Percentiles rank a stretch among this genome's conserved stretches.
Conservation (phyloP, 1,140 invertebrate species). For the Anadara kagoshimensis region DNA sequence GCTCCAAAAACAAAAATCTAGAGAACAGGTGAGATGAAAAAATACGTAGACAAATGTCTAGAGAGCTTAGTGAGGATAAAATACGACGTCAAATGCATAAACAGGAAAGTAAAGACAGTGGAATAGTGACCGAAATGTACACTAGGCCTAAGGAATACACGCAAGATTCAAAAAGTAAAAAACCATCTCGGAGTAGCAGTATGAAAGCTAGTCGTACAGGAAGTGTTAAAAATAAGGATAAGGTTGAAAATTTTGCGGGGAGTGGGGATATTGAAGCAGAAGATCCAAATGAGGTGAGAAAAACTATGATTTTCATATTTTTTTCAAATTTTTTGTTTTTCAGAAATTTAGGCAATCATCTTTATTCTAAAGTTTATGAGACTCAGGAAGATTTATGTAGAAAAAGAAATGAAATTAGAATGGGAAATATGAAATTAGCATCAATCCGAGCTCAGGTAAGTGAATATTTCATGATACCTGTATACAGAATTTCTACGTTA, state of each 20-base stretch:
- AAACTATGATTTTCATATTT: constrained; percentile 18
- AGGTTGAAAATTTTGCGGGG: constrained; percentile 8
- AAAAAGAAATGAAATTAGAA: constrained; percentile 93
- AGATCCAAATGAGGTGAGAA: constrained; percentile 47
- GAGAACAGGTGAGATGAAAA: not conserved
- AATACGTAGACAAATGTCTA: not conserved
- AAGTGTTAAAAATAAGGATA: constrained; percentile 7
- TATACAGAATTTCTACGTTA: no score
- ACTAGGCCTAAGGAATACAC: constrained; percentile 43
- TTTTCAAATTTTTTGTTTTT: constrained; percentile 48
- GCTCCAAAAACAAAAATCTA: constrained; percentile 4
- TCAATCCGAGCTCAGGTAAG: constrained; percentile 91
- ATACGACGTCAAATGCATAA: constrained; percentile 44
- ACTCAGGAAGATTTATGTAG: constrained; percentile 95
- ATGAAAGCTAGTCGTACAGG: constrained; percentile 2
- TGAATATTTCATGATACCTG: not conserved
- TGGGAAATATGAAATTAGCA: constrained; percentile 91
- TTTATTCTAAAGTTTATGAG: constrained; percentile 96
- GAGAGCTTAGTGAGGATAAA: constrained; percentile 27
- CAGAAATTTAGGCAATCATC: constrained; percentile 86
- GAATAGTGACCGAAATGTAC: constrained; percentile 50
- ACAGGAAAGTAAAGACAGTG: constrained; percentile 51
- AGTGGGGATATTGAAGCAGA: constrained; percentile 15
- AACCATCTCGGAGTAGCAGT: not conserved
- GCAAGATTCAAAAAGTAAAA: not conserved